Evolutionary conservation across 2,113 vertebrate species (phyloP).

Genomic region (Notarius lentiginosus): DNA sequence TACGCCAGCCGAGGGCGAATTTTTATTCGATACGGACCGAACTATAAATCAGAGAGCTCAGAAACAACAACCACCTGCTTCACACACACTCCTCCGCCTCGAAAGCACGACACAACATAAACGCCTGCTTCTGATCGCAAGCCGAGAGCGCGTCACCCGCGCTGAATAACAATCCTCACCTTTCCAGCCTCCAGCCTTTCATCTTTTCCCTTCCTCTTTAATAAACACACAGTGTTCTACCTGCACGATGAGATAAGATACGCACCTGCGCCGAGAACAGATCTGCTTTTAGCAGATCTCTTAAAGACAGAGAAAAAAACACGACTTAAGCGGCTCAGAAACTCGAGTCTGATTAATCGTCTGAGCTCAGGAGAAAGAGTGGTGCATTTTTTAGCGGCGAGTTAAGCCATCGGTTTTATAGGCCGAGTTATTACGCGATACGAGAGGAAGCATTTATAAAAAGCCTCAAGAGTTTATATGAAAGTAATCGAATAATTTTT

Average conservation of each 20-base stretch:
- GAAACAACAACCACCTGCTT: neutral
- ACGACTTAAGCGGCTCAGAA: slow-evolving; percentile 3
- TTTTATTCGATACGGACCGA: neutral
- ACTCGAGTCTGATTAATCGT: neutral
- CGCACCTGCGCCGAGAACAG: neutral
- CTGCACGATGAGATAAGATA: slow-evolving; percentile 33
- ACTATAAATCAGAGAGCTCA: neutral
- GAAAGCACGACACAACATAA: slow-evolving; percentile 45
- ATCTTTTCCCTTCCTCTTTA: neutral
- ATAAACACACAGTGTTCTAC: slow-evolving; percentile 30
- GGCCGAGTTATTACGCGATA: neutral
- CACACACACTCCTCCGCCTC: slow-evolving; percentile 9
- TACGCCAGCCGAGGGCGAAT: neutral
- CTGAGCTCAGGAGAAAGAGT: neutral
- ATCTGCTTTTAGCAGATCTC: neutral
- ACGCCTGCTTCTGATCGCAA: slow-evolving; percentile 37
- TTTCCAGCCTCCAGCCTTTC: neutral
- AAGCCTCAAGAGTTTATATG: neutral
- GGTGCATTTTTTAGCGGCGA: neutral
- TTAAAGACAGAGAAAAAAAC: too few species aligned
- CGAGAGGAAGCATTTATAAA: neutral
- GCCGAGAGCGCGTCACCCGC: slow-evolving; percentile 27
- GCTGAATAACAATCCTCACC: slow-evolving; percentile 40
- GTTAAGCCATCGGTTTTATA: neutral
- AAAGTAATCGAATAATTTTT: neutral